A percentile compares a stretch with the other conserved stretches of the same genome.
phyloP scores from a whole-genome alignment of 2,113 vertebrate species.

The Pimephales promelas region DNA sequence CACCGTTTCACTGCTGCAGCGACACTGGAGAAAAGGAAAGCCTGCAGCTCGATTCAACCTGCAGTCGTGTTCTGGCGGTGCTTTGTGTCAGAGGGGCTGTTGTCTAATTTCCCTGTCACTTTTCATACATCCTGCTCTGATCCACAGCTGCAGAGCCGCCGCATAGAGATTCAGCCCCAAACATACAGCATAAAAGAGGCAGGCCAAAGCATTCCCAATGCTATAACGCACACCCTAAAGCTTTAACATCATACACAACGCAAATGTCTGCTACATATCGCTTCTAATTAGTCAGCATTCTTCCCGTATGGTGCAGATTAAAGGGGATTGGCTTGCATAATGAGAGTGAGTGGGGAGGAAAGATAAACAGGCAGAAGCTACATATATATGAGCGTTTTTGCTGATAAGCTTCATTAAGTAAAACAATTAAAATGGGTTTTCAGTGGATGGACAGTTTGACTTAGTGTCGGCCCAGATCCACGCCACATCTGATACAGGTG shows the following conservation, averaged over 20 bases:
- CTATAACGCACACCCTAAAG: not conserved
- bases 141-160: not conserved
- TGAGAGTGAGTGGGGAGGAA: not conserved
- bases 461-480: too few relatives aligned
- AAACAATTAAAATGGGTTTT: not conserved
- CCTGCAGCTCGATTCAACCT: not conserved
- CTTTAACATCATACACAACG: not conserved
- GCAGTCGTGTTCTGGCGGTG: not conserved
- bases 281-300: conserved; percentile 14
- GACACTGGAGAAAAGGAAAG: not conserved
- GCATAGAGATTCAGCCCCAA: conserved; percentile 11
- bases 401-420: not conserved
- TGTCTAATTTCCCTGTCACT: conserved; percentile 42
- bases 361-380: not conserved
- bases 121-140: conserved; percentile 10
- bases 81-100: conserved; percentile 17
- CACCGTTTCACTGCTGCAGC: conserved; percentile 3
- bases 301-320: not conserved
- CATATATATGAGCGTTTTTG: conserved; percentile 4
- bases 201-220: not conserved
- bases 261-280: not conserved
- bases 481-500: too few relatives aligned
- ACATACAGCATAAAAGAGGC: not conserved
- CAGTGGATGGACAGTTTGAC: not conserved
- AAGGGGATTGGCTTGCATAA: not conserved